A percentile compares a stretch with the other conserved stretches of the same genome.
Evolutionary conservation across 35 echinoderm and acorn worm genomes (phyloP).

Genomic region (Strongylocentrotus purpuratus): DNA sequence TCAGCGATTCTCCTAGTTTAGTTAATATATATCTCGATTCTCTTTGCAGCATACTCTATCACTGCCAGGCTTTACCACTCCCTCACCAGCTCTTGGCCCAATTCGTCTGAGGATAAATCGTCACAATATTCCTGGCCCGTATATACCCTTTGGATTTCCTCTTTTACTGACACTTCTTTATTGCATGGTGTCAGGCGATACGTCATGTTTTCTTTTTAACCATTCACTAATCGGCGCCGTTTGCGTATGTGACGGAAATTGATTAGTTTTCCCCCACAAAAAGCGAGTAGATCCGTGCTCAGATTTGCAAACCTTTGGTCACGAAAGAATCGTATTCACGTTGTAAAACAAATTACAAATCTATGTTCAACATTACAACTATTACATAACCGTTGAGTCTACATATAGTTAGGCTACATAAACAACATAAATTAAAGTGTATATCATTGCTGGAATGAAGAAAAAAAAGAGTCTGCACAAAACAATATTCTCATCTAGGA

Average conservation of each 20-base stretch:
- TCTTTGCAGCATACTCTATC: background rate
- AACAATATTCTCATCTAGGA: no score
- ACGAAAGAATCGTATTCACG: background rate
- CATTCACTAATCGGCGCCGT: background rate
- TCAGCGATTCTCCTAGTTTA: no score
- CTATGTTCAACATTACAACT: no score
- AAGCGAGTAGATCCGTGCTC: background rate
- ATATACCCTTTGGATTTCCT: background rate
- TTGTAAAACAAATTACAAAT: no score
- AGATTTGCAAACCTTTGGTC: background rate
- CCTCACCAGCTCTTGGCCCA: background rate
- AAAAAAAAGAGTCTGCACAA: no score
- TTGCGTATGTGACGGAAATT: slow-evolving; percentile 17
- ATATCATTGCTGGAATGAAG: no score
- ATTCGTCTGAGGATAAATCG: background rate
- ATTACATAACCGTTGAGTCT: no score
- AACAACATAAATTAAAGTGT: no score
- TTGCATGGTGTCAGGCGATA: slow-evolving; percentile 8
- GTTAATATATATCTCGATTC: background rate
- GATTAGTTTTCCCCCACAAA: background rate
- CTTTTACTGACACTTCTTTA: background rate
- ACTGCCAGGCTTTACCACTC: background rate
- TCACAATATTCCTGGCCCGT: background rate
- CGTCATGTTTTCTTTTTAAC: background rate
- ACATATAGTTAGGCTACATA: no score